Evolutionary conservation across 2,797 vertebrate genomes (phyloP).

Genomic region (Onychomys leucogaster): DNA sequence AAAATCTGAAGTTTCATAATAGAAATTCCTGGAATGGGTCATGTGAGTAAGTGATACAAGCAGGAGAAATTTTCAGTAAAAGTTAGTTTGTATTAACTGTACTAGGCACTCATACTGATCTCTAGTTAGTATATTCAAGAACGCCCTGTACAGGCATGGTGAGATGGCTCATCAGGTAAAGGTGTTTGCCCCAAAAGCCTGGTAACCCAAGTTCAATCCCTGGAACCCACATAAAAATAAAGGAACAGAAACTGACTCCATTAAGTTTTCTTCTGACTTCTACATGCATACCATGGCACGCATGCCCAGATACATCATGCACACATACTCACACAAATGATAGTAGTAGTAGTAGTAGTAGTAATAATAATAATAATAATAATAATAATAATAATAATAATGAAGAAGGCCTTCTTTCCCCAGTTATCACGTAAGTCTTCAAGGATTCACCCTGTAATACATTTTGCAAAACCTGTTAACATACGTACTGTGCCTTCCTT

Average conservation of each 20-base stretch:
- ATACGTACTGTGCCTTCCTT: neutral
- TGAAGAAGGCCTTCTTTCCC: constrained; percentile 3
- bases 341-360: no score
- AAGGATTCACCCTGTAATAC: neutral
- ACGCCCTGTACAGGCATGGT: neutral
- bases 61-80: constrained; percentile 19
- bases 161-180: neutral
- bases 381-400: neutral
- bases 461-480: constrained; percentile 31
- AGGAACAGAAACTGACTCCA: neutral
- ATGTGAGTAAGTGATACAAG: neutral
- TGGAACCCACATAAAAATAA: neutral
- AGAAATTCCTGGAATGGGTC: constrained; percentile 39
- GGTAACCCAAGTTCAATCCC: neutral
- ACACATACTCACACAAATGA: neutral
- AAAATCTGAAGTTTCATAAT: constrained; percentile 34
- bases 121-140: constrained; percentile 10
- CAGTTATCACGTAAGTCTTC: constrained; percentile 35
- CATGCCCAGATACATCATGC: neutral
- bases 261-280: neutral
- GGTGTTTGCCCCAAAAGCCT: neutral
- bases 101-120: neutral
- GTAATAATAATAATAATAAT: neutral
- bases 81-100: neutral
- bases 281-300: neutral